phyloP scores from a whole-genome alignment of 2,113 vertebrate species.

The Hemiprocne comata region DNA sequence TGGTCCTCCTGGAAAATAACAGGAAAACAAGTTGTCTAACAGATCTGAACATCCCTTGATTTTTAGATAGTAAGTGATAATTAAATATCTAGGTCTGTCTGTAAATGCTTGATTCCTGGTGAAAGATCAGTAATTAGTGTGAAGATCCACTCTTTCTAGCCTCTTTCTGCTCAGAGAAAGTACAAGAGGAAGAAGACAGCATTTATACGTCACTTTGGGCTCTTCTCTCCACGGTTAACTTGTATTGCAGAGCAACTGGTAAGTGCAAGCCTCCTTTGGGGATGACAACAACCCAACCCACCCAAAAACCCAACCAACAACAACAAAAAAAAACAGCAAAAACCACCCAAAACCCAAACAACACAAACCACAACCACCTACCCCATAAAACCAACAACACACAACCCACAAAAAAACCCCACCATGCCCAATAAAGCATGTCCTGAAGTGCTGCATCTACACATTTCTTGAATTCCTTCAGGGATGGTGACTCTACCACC shows the following conservation, averaged over 20 bases:
- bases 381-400: too few species aligned
- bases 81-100: background rate
- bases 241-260: rapidly evolving
- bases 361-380: too few species aligned
- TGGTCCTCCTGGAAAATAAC: constrained; percentile 84
- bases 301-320: too few species aligned
- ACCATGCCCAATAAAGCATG: too few species aligned
- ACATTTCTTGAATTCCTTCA: too few species aligned
- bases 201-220: background rate
- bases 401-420: too few species aligned
- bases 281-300: too few species aligned
- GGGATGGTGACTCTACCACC: too few species aligned
- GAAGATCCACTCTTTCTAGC: background rate
- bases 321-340: too few species aligned
- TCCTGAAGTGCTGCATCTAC: too few species aligned
- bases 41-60: background rate
- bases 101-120: background rate
- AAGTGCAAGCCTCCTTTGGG: background rate
- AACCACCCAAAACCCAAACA: too few species aligned
- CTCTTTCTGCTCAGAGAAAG: background rate
- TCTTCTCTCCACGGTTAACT: background rate
- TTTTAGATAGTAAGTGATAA: background rate
- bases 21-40: background rate
- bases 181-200: rapidly evolving
- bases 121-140: background rate